Base-by-base conservation (phyloP, 2,797 vertebrate genomes). In the Hybognathus amarus region DNA sequence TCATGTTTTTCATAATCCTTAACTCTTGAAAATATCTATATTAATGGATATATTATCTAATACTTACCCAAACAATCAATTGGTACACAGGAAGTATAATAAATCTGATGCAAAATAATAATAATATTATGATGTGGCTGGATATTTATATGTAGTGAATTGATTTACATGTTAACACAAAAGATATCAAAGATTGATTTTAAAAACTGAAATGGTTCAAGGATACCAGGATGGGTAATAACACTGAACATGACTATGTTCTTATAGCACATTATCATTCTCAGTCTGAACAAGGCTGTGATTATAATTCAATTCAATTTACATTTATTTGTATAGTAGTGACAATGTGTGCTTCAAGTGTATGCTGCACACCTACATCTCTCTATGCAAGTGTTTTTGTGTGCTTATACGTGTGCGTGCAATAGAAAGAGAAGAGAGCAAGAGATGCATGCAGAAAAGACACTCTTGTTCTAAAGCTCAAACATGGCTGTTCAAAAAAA, bases 351-450 rank as follows among this genome's bases (percentile, higher is more conserved):
- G 24, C 13, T 20, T 61, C 17, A 38, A 50, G 15, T 61, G 20
- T 7, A 59, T 61, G 52, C 36, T 40, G 12, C 11, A 59, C 36
- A 71, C 33, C 64, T 40, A 71, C 38, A 45, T 59, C 24, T 80
- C 52, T 71, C 66, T 74, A 10, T 64, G 73, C 69, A 54, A 77
- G 47, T 82, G 47, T 42, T 61, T 78, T 33, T 81, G n/a, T 24
- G 71, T 54, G 52, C 36, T n/a, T 38, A n/a, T n/a, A 50, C n/a
- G 18, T 54, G 20, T 45, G 22, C n/a, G 50, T 47, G 36, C 78
- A 30, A 70, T 67, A 61, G 71, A 47, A n/a, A 59, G 18, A 80
- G 7, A 81, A 59, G 18, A 80, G 7, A 81, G 74, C 66, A 64
- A 24, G 52, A 13, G 27, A 50, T 10, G 15, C 2, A 76, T 17